phyloP scores from a whole-genome alignment of 2,888 invertebrate genomes.

The Camponotus fellah region DNA sequence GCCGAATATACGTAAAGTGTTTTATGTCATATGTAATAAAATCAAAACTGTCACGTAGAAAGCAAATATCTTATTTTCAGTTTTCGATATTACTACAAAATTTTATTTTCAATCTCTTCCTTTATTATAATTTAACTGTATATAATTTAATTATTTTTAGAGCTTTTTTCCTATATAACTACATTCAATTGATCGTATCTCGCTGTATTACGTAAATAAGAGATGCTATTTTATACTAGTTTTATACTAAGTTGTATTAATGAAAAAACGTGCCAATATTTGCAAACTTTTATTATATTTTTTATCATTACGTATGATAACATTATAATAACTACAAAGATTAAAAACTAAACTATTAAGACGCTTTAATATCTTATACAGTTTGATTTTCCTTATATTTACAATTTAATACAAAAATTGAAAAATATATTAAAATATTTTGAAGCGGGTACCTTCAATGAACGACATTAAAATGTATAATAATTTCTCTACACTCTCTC shows the following conservation, averaged over 20 bases:
- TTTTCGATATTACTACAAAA: neutral
- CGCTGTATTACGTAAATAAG: constrained; percentile 2
- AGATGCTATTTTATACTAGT: neutral
- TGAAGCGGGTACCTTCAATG: neutral
- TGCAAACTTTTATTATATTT: neutral
- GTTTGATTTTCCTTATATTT: neutral
- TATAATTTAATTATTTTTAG: neutral
- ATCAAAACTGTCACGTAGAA: neutral
- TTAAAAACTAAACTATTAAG: neutral
- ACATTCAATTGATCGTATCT: neutral
- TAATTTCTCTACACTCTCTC: neutral
- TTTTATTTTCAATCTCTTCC: neutral
- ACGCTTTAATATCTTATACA: neutral
- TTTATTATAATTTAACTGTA: neutral
- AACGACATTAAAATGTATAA: neutral
- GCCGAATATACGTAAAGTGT: neutral
- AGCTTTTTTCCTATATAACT: neutral
- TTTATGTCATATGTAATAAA: neutral
- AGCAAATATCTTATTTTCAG: neutral
- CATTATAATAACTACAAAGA: neutral
- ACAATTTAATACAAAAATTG: neutral
- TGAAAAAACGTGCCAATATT: constrained; percentile 12
- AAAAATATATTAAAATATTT: neutral
- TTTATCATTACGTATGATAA: neutral
- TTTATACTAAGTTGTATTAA: neutral